Evolutionary conservation across 2,797 vertebrate species (phyloP).

Genomic region (Acridotheres tristis): DNA sequence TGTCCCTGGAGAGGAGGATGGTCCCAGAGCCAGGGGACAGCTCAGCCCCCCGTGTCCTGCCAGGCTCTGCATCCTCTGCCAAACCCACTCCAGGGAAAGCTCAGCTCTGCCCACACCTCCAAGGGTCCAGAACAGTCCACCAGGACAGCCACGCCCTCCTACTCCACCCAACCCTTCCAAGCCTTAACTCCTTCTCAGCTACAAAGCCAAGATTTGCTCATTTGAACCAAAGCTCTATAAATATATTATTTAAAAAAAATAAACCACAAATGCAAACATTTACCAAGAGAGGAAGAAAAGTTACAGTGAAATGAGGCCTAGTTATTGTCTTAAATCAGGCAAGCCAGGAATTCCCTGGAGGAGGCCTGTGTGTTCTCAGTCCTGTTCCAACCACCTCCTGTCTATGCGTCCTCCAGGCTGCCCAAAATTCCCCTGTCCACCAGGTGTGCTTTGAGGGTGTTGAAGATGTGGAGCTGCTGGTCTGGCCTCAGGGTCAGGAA

Average conservation of each 20-base stretch:
- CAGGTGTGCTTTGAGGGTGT: slow-evolving; percentile 91
- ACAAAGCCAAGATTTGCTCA: slow-evolving; percentile 37
- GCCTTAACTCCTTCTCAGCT: slow-evolving; percentile 40
- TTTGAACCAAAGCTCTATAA: slow-evolving; percentile 62
- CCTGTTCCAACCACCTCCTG: not conserved
- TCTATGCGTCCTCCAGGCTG: slow-evolving; percentile 76
- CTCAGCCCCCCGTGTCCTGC: not conserved
- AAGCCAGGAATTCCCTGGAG: not conserved
- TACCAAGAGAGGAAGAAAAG: slow-evolving; percentile 51
- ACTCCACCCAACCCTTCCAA: not conserved
- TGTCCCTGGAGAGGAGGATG: not conserved
- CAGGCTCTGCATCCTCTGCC: not conserved
- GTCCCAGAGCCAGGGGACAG: not conserved
- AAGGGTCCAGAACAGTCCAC: not conserved
- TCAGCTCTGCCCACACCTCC: not conserved
- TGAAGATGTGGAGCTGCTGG: slow-evolving; percentile 96
- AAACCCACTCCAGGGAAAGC: not conserved
- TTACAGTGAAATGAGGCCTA: slow-evolving; percentile 72
- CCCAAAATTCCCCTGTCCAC: slow-evolving; percentile 87
- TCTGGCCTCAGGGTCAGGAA: slow-evolving; percentile 92
- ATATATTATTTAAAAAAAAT: slow-evolving; percentile 27
- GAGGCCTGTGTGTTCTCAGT: slow-evolving; percentile 47
- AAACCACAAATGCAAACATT: slow-evolving; percentile 64
- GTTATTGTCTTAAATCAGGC: slow-evolving; percentile 51
- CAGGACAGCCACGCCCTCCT: not conserved